Percentiles rank a stretch among this genome's conserved stretches.
phyloP scores from a whole-genome alignment of 2,888 invertebrate species.

The Malachius bipustulatus region DNA sequence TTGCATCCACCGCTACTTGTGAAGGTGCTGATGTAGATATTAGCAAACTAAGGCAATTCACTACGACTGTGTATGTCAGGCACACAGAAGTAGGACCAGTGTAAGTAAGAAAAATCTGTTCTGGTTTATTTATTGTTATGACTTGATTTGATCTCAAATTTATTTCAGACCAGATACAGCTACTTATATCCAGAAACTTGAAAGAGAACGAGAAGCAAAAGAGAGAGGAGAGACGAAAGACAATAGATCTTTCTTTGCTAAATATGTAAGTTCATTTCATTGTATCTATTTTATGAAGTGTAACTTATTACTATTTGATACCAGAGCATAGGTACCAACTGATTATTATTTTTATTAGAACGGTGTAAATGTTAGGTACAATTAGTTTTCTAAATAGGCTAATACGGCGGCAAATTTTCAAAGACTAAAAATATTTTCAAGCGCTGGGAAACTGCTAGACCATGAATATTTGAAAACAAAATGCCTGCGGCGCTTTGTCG shows the following conservation, averaged over 20 bases:
- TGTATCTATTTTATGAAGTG: constrained; percentile 14
- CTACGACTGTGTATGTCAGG: constrained; percentile 66
- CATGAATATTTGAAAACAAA: too few species aligned
- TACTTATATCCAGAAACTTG: constrained; percentile 84
- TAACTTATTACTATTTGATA: not conserved
- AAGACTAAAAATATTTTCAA: too few species aligned
- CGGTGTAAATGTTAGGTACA: too few species aligned
- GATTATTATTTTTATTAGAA: too few species aligned
- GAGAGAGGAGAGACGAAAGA: constrained; percentile 86
- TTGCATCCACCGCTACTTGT: constrained; percentile 37
- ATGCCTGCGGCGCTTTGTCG: too few species aligned
- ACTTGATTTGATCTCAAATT: constrained; percentile 8
- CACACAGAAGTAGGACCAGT: constrained; percentile 73
- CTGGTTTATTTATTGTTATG: constrained; percentile 3
- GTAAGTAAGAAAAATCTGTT: constrained; percentile 35
- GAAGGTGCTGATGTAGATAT: constrained; percentile 36
- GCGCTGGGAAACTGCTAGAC: too few species aligned
- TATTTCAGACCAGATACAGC: constrained; percentile 79
- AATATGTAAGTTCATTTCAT: constrained; percentile 71
- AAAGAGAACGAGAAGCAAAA: constrained; percentile 78
- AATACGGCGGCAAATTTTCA: too few species aligned
- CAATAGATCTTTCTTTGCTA: constrained; percentile 89
- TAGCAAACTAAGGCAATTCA: constrained; percentile 45
- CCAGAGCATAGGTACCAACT: too few species aligned
- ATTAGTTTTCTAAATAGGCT: too few species aligned